A percentile compares a stretch with the other conserved stretches of the same genome.
These are phyloP conservation scores for Gila orcuttii DNA, from an alignment of 2,113 vertebrate species.

Conservation along the genomic window DNA sequence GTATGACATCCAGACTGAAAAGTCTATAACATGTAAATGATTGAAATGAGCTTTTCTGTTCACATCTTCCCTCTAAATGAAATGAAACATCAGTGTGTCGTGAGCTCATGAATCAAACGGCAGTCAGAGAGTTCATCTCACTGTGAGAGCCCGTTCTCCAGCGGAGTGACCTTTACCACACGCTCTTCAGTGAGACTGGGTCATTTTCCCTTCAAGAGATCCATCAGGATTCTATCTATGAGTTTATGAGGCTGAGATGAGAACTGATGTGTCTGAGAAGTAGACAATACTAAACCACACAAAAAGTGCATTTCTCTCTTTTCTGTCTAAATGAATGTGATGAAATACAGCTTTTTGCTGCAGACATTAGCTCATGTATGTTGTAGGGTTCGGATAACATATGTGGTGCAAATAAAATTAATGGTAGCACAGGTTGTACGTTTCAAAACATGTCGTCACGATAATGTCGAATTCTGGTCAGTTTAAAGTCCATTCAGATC, in stretches of 20 bases:
- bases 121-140: constrained; percentile 32
- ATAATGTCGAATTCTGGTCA: not conserved
- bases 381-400: not conserved
- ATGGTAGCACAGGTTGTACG: not conserved
- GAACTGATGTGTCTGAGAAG: not conserved
- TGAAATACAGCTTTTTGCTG: too few relatives aligned
- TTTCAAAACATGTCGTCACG: not conserved
- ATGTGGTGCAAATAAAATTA: not conserved
- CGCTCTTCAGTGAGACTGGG: constrained; percentile 43
- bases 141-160: not conserved
- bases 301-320: too few relatives aligned
- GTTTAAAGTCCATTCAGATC: not conserved
- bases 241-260: constrained; percentile 9
- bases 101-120: constrained; percentile 21
- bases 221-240: constrained; percentile 28
- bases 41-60: constrained; percentile 14
- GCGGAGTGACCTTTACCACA: constrained; percentile 56
- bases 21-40: not conserved
- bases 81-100: constrained; percentile 19
- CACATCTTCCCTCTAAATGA: constrained; percentile 20
- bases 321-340: too few relatives aligned
- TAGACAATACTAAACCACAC: not conserved
- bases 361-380: too few relatives aligned
- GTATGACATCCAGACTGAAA: not conserved
- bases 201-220: constrained; percentile 53